Conservation (phyloP, 2,888 invertebrate genomes). For the Hermaeophaga mercurialis region DNA sequence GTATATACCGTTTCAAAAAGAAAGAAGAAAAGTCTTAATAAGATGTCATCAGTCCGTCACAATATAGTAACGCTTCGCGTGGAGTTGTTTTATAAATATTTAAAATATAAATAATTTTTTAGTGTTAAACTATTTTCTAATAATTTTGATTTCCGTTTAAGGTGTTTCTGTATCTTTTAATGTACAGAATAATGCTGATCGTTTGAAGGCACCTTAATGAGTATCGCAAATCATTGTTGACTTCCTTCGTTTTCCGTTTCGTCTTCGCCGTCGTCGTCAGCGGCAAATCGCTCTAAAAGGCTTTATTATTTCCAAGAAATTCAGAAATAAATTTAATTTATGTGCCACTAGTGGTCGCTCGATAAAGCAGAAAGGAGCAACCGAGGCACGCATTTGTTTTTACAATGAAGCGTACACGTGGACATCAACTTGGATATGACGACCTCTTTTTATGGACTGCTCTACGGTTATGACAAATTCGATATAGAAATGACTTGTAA, state of each 20-base stretch:
- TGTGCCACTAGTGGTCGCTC: slow-evolving; percentile 35
- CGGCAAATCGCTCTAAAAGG: slow-evolving; percentile 19
- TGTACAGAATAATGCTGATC: no score
- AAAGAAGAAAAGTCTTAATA: no score
- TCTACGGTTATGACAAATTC: slow-evolving; percentile 21
- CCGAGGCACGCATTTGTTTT: slow-evolving; percentile 31
- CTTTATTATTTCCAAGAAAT: slow-evolving; percentile 34
- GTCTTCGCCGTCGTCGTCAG: background rate
- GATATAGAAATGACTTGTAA: slow-evolving; percentile 20
- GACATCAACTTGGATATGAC: slow-evolving; percentile 23
- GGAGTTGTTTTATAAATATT: no score
- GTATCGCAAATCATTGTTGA: background rate
- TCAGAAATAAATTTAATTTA: slow-evolving; percentile 36
- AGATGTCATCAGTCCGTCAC: no score
- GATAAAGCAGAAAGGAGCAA: slow-evolving; percentile 20
- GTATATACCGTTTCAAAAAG: no score
- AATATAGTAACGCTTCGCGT: no score
- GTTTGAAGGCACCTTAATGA: no score
- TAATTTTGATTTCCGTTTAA: no score
- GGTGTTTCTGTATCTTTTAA: no score
- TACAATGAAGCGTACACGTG: slow-evolving; percentile 34
- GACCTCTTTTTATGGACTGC: slow-evolving; percentile 23
- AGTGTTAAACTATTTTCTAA: no score
- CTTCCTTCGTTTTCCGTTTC: slow-evolving; percentile 4
- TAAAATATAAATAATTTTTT: no score